Percentiles rank a stretch among this genome's conserved stretches.
phyloP scores from a whole-genome alignment of 2,797 vertebrate genomes.

The Borostomias antarcticus region DNA sequence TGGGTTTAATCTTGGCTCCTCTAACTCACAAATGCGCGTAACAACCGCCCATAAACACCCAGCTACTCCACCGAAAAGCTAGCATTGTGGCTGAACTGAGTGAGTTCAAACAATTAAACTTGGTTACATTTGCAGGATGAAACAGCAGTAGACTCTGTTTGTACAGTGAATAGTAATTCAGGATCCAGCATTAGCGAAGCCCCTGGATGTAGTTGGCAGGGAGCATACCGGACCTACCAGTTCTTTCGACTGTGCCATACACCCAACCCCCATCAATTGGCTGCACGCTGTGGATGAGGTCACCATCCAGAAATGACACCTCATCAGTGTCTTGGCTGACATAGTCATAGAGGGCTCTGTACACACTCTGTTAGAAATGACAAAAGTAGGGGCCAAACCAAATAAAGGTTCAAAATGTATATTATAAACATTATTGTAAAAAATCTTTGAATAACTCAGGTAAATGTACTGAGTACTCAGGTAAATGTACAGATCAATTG shows the following conservation, averaged over 20 bases:
- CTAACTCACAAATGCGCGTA: too few species aligned
- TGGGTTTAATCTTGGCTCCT: too few species aligned
- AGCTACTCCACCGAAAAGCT: too few species aligned
- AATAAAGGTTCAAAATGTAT: background rate
- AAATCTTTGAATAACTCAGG: background rate
- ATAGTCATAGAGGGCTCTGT: slow-evolving; percentile 89
- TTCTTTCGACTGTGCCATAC: slow-evolving; percentile 89
- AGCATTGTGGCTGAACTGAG: too few species aligned
- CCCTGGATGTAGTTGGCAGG: slow-evolving; percentile 89
- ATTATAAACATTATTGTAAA: too few species aligned
- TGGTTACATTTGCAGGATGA: background rate
- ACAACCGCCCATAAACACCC: too few species aligned
- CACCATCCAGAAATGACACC: slow-evolving; percentile 88
- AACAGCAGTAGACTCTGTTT: background rate
- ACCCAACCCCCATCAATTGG: slow-evolving; percentile 90
- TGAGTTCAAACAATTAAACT: too few species aligned
- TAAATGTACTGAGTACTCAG: background rate
- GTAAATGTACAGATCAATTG: background rate
- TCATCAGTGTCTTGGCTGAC: slow-evolving; percentile 88
- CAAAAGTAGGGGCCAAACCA: background rate
- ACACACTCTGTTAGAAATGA: slow-evolving; percentile 76
- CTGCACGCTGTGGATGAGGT: slow-evolving; percentile 87
- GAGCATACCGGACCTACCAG: slow-evolving; percentile 89
- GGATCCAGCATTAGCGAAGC: slow-evolving; percentile 36
- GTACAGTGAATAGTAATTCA: background rate